Base-by-base conservation (phyloP, 2,113 vertebrate species). In the Thymallus thymallus region DNA sequence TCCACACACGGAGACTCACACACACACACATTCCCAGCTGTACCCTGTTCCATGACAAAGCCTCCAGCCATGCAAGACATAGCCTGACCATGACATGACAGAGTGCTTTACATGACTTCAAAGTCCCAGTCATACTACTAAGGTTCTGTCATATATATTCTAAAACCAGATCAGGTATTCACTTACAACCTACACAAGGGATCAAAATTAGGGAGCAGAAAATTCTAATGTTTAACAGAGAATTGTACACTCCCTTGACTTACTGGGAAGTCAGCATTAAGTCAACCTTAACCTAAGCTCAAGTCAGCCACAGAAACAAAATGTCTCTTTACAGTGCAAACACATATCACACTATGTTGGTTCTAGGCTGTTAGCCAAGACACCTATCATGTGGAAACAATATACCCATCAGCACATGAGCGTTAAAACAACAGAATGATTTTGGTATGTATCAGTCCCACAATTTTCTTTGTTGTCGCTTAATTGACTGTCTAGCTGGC, bases 401-500 rank as follows among this genome's bases (percentile, higher is more conserved):
- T 55, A 18, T 5, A 20, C 18, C 51, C 51, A 55, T 55, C 51
- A 20, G 18, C 16, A 6, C 35, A 6, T 55, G 51, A 55, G 51
- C 51, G 4, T 55, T 20, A 55, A 20, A 41, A 10, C 35, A 41
- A 41, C 35, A 41, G 35, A 41, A 41, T 41, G n/a, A 3, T 60
- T n/a, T 60, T 22, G 56, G n/a, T 60, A 60, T 60, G 56, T n/a
- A 9, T 60, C 56, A 22, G 56, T 76, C 73, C 73, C 70, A 81
- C 69, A 73, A 71, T 81, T 82, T 74, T 61, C 72, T 71, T 71
- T 68, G 84, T 86, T 78, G 82, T 76, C 64, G 29, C 60, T 75
- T 78, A 74, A 87, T 82, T 80, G 82, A 76, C 76, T 68, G 71
- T 78, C 66, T 80, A 82, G 78, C 22, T 30, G 67, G n/a, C 73